These are phyloP conservation scores for Podargus strigoides DNA, from an alignment of 2,797 vertebrate genomes.

Conservation along the genomic window DNA sequence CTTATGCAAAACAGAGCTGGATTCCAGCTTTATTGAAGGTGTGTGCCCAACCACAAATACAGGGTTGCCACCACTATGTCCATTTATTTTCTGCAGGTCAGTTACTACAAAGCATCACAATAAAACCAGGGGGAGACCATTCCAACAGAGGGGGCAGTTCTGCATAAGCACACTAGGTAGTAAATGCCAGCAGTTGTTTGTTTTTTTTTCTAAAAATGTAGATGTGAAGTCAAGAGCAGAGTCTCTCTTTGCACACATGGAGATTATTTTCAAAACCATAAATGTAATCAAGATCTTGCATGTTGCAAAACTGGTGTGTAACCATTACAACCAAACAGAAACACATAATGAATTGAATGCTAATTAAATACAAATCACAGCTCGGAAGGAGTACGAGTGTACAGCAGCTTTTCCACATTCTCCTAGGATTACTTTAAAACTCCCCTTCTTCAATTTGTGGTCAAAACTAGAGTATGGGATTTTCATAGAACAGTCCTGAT, in stretches of 20 bases:
- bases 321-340: conserved; percentile 36
- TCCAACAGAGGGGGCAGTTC: accelerated
- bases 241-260: neutral
- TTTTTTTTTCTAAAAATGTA: neutral
- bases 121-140: neutral
- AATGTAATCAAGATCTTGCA: neutral
- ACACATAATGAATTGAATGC: conserved; percentile 32
- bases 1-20: conserved; percentile 29
- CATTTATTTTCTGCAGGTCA: neutral
- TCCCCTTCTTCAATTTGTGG: neutral
- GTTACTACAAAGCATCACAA: neutral
- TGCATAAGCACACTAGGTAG: neutral
- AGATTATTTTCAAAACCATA: neutral
- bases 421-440: neutral
- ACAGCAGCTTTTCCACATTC: neutral
- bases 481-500: neutral
- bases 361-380: conserved; percentile 61
- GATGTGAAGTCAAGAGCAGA: neutral
- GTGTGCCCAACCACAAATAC: neutral
- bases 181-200: neutral
- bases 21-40: conserved; percentile 20
- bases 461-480: neutral
- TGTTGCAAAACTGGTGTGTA: conserved; percentile 27
- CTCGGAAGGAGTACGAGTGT: conserved; percentile 20
- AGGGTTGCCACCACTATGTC: neutral